Conservation (phyloP, 2,113 vertebrate species). For the Hiodon alosoides region DNA sequence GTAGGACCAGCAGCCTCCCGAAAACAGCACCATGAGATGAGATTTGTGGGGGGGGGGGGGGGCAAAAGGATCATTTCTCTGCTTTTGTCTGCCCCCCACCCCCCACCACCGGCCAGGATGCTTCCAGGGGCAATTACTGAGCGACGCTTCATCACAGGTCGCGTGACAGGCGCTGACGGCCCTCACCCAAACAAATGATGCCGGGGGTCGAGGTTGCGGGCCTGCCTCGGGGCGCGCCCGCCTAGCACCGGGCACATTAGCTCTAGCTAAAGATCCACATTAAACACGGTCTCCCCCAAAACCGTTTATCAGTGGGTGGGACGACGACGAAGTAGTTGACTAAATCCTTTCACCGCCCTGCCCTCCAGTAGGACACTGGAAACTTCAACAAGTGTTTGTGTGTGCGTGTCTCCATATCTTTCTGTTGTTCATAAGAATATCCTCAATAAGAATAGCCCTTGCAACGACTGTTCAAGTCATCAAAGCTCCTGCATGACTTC, state of each 20-base stretch:
- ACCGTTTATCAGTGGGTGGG: constrained; percentile 53
- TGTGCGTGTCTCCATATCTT: not conserved
- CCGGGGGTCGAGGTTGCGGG: constrained; percentile 62
- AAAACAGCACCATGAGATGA: not conserved
- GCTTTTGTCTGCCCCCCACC: constrained; percentile 44
- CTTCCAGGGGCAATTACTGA: constrained; percentile 64
- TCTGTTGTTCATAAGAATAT: not conserved
- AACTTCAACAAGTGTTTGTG: not conserved
- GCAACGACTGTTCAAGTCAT: too few species aligned
- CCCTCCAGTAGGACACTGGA: constrained; percentile 26
- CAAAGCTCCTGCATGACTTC: not conserved
- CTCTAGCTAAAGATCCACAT: constrained; percentile 40
- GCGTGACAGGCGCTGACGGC: constrained; percentile 64
- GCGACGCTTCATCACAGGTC: constrained; percentile 64
- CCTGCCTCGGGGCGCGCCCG: constrained; percentile 54
- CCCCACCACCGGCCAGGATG: constrained; percentile 54
- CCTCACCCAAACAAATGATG: constrained; percentile 69
- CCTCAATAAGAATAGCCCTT: too few species aligned
- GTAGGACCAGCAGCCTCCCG: not conserved
- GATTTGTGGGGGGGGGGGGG: constrained; percentile 33
- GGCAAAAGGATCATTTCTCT: constrained; percentile 58
- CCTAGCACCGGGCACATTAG: constrained; percentile 30
- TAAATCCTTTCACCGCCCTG: constrained; percentile 44
- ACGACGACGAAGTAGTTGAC: constrained; percentile 26
- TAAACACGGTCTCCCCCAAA: constrained; percentile 37